Evolutionary conservation across 2,113 vertebrate species (phyloP), one percentile per base, ranked within the genome.

Genomic region (Otis tarda): DNA sequence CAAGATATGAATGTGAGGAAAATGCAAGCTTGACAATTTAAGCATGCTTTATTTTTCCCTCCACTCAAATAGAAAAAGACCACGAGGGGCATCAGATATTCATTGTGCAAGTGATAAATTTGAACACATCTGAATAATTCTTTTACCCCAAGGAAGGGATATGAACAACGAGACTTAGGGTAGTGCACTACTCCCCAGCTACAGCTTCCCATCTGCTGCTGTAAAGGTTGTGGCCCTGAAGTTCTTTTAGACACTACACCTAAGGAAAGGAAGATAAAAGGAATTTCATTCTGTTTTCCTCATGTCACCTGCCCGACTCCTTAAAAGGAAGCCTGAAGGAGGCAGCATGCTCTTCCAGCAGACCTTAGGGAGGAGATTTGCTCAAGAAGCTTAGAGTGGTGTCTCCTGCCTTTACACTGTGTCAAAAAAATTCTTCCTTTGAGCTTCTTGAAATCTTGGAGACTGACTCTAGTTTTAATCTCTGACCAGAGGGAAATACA

Each of bases 121-220:
- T 94, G 83, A 90, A 77, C 37, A 33, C 31, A 21, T 67, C 55
- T 74, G 47, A 89, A 76, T 77, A 95, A 88, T 86, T 83, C 19
- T 52, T 88, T 64, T 39, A 78, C 57, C 43, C 20, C 74, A 22
- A 69, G 77, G 52, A 91, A 61, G 41, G 18, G 59, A 35, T 41
- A 50, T 5, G 18, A 91, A 79, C 24, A 71, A 37, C 9, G 8
- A 50, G 52, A 24, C 18, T 74, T 52, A 52, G 14, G 67, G 49
- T 25, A 73, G 14, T 20, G 12, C 33, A 59, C 39, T 83, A 10
- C 19, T 77, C 55, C 59, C 59, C 82, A 81, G 47, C 16, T 71
- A 59, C 50, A 67, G 14, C 31, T 90, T 75, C 56, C 21, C 41
- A 35, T 45, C 39, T 63, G 35, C 70, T 86, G 20, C 25, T 87